Base-by-base conservation (phyloP, 2,113 vertebrate species). In the Antechinus flavipes region DNA sequence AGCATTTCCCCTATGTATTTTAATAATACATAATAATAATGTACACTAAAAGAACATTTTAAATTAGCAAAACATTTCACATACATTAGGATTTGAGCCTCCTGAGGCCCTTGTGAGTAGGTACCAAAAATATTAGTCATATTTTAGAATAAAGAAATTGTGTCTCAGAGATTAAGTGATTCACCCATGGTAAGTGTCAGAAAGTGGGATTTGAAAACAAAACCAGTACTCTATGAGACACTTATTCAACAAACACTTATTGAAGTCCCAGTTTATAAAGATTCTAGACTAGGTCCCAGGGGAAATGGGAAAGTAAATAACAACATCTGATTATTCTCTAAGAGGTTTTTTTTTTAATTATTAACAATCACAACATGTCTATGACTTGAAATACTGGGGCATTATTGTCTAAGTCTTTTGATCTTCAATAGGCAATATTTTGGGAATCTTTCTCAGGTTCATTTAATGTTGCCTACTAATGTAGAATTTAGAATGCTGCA, bases 11-110 rank as follows among this genome's bases (percentile, higher is more conserved):
- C 54, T 0, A 25, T 76, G 61, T n/a, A 76, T 76, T 76, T 76
- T n/a, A 76, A n/a, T 76, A n/a, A 76, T 76, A n/a, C 61, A 76
- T n/a, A n/a, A 76, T 76, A 76, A 76, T n/a, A n/a, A n/a, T n/a
- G 35, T n/a, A n/a, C 16, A n/a, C 61, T n/a, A 47, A 0, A 1
- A n/a, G 61, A n/a, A 5, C 61, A 76, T 76, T 76, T 76, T n/a
- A 76, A 76, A 76, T 76, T 76, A n/a, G 61, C 35, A 76, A 76
- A 76, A 4, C 35, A 35, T 76, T 76, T 76, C 35, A 76, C 2
- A 11, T 30, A 61, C 30, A 61, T 61, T 61, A 27, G 16, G 61
- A 19, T 76, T n/a, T n/a, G 14, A 76, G 35, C 12, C 35, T 76
- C 4, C 61, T 19, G 16, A 68, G 35, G 30, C 2, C 4, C 61